Conservation (phyloP, 2,113 vertebrate species). For the Dolichallabes microphthalmus region DNA sequence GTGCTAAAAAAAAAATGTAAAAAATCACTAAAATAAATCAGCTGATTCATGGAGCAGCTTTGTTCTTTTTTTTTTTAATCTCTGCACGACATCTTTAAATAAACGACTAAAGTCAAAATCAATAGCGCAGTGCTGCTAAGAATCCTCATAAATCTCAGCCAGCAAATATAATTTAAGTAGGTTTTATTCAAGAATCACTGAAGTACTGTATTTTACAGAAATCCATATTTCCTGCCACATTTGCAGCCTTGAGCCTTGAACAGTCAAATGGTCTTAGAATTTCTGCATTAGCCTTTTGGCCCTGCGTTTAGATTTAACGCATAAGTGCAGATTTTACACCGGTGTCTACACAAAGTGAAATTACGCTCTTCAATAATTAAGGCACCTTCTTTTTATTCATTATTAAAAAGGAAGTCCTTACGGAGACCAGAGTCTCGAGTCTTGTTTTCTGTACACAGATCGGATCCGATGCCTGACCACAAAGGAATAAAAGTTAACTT, state of each 20-base stretch:
- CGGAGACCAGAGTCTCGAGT: background rate
- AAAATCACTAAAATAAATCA: background rate
- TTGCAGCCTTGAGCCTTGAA: background rate
- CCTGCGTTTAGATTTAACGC: background rate
- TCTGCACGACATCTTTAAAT: slow-evolving; percentile 29
- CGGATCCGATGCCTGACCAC: background rate
- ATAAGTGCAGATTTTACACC: background rate
- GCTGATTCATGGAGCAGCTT: slow-evolving; percentile 6
- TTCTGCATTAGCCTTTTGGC: background rate
- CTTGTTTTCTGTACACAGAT: background rate
- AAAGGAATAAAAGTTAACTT: background rate
- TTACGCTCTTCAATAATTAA: background rate
- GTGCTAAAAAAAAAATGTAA: too few species aligned
- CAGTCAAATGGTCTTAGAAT: background rate
- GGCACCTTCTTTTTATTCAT: background rate
- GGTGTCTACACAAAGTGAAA: too few species aligned
- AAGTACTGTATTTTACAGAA: background rate
- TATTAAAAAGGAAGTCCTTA: background rate
- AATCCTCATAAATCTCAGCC: slow-evolving; percentile 2
- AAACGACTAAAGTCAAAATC: slow-evolving; percentile 30
- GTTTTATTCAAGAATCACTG: slow-evolving; percentile 41
- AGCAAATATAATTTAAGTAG: slow-evolving; percentile 23
- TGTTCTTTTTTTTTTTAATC: slow-evolving; percentile 16
- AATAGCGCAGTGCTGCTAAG: slow-evolving; percentile 15
- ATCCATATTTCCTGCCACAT: background rate